phyloP scores from a whole-genome alignment of 2,797 vertebrate genomes.

The Eidolon dupreanum region DNA sequence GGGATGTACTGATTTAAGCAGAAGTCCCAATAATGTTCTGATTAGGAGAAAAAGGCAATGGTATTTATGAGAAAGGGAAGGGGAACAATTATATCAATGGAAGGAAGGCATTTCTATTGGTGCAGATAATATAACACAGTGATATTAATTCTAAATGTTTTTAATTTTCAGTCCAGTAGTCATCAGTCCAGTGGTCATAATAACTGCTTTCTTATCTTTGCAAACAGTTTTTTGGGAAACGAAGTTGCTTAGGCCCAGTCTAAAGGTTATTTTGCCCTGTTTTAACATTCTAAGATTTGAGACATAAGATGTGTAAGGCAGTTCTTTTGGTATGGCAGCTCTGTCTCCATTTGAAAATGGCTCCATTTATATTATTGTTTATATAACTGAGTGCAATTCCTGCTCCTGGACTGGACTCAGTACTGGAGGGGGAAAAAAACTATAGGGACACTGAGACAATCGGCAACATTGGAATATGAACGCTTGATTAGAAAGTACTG shows the following conservation, averaged over 20 bases:
- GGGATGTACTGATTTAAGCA: background rate
- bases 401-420: background rate
- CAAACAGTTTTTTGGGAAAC: background rate
- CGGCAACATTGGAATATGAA: background rate
- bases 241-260: background rate
- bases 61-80: background rate
- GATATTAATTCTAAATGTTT: background rate
- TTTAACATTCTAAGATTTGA: background rate
- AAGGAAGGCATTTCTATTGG: background rate
- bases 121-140: background rate
- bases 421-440: background rate
- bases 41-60: background rate
- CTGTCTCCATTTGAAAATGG: background rate
- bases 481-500: background rate
- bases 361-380: background rate
- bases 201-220: background rate
- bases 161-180: background rate
- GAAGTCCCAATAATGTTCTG: background rate
- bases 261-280: background rate
- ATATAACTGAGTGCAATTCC: background rate
- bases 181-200: background rate
- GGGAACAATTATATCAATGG: background rate
- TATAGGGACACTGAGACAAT: background rate
- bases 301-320: background rate
- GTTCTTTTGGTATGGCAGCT: background rate